These are phyloP conservation scores for Setophaga coronata DNA, from an alignment of 2,113 vertebrate species.

Conservation along the genomic window DNA sequence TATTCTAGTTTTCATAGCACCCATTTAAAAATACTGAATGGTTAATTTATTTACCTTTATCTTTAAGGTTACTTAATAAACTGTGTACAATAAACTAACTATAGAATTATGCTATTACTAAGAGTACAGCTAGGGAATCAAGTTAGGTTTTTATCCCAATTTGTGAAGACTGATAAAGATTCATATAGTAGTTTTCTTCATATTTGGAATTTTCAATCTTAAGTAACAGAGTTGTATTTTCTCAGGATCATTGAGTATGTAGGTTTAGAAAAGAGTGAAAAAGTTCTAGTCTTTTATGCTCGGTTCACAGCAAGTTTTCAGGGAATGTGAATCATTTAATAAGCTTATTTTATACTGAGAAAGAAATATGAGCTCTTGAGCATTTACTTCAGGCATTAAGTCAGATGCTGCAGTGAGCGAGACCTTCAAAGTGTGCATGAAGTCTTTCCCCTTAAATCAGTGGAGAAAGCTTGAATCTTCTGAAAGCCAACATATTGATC, in stretches of 20 bases:
- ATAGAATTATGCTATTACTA: not conserved
- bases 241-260: not conserved
- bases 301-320: not conserved
- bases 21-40: not conserved
- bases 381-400: not conserved
- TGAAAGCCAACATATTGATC: constrained; percentile 1
- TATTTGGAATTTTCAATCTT: not conserved
- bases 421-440: not conserved
- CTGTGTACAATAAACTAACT: not conserved
- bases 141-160: not conserved
- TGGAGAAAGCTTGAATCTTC: not conserved
- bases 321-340: not conserved
- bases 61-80: not conserved
- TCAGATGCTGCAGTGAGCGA: not conserved
- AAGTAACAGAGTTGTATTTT: not conserved
- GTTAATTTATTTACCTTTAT: not conserved
- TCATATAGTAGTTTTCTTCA: not conserved
- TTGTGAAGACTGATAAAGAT: not conserved
- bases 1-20: not conserved
- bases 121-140: not conserved
- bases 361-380: not conserved
- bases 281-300: not conserved
- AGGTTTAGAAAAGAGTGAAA: not conserved
- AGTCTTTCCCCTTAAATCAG: not conserved
- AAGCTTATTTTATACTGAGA: not conserved